phyloP scores from a whole-genome alignment of 2,888 invertebrate genomes.

The Archaeoteleia sp. region DNA sequence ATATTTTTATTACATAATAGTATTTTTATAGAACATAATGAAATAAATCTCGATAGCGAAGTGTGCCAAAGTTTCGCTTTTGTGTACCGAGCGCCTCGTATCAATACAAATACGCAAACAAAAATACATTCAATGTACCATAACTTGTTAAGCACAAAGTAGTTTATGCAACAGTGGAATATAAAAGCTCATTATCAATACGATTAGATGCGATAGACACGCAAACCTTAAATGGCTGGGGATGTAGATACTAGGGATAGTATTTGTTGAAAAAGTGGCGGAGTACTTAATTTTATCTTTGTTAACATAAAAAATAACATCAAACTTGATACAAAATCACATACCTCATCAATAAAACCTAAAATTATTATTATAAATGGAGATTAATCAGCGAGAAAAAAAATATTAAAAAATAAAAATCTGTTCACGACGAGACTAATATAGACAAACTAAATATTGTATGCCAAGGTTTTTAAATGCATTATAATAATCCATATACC shows the following conservation, averaged over 20 bases:
- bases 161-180: constrained; percentile 16
- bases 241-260: constrained; percentile 3
- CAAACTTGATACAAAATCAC: too few species aligned
- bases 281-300: too few species aligned
- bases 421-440: too few species aligned
- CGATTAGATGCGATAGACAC: constrained; percentile 29
- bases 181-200: constrained; percentile 17
- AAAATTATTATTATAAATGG: too few species aligned
- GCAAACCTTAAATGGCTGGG: constrained; percentile 9
- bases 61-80: constrained; percentile 9
- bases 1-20: background rate
- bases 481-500: too few species aligned
- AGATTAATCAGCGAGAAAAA: too few species aligned
- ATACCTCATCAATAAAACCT: too few species aligned
- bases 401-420: too few species aligned
- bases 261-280: too few species aligned
- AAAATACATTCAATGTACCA: constrained; percentile 18
- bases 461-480: too few species aligned
- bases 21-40: constrained; percentile 5
- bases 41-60: constrained; percentile 7
- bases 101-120: constrained; percentile 4
- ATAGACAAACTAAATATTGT: too few species aligned
- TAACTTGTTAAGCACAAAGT: constrained; percentile 25
- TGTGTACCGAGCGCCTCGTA: background rate
- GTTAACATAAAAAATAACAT: too few species aligned